Percentiles rank a stretch among this genome's conserved stretches.
These are phyloP conservation scores for Oryzias woworae DNA, from an alignment of 2,113 vertebrate species.

Conservation along the genomic window DNA sequence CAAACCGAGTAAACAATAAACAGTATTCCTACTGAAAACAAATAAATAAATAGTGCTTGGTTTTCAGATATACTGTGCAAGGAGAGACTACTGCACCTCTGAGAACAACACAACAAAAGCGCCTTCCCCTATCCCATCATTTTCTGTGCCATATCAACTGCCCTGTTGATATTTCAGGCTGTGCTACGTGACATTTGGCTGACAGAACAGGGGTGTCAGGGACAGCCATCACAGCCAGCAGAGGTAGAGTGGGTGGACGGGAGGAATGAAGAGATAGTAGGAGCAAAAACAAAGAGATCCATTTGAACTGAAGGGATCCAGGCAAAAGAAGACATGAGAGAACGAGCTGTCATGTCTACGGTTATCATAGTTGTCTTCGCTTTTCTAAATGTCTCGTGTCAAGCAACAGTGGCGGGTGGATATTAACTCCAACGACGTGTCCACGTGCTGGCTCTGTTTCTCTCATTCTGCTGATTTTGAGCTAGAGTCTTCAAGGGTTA, in stretches of 20 bases:
- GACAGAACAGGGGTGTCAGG: slow-evolving; percentile 71
- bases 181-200: slow-evolving; percentile 79
- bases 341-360: slow-evolving; percentile 64
- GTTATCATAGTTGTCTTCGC: slow-evolving; percentile 70
- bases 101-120: slow-evolving; percentile 57
- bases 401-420: slow-evolving; percentile 54
- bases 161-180: slow-evolving; percentile 76
- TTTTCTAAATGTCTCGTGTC: slow-evolving; percentile 69
- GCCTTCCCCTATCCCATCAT: slow-evolving; percentile 47
- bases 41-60: too few species aligned
- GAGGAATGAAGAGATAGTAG: slow-evolving; percentile 27
- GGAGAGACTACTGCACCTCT: slow-evolving; percentile 50
- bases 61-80: too few species aligned
- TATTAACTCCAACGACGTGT: slow-evolving; percentile 70
- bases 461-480: slow-evolving; percentile 24
- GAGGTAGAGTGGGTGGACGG: slow-evolving; percentile 35
- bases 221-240: slow-evolving; percentile 68
- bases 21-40: background rate
- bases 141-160: slow-evolving; percentile 66
- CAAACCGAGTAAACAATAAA: slow-evolving; percentile 4
- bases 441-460: slow-evolving; percentile 35
- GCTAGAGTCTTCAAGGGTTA: slow-evolving; percentile 18
- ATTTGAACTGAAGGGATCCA: slow-evolving; percentile 42
- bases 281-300: slow-evolving; percentile 17
- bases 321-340: slow-evolving; percentile 25